Conservation (phyloP, 2,888 invertebrate genomes). For the Scaptomyza flava region DNA sequence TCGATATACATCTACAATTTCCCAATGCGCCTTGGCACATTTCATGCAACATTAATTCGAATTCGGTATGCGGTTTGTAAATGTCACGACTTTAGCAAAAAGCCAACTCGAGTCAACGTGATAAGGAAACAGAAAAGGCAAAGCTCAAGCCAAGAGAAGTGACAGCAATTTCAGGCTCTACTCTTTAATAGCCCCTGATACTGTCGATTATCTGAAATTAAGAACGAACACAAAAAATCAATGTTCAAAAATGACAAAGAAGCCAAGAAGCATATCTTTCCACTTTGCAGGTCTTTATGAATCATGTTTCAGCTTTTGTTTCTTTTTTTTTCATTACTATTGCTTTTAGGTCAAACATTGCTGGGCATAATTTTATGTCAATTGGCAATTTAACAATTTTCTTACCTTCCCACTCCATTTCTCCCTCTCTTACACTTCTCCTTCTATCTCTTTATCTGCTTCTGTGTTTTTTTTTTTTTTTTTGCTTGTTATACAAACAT, state of each 20-base stretch:
- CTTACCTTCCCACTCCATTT: background rate
- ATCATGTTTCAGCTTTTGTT: conserved; percentile 2
- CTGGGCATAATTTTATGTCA: conserved; percentile 58
- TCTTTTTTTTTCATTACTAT: conserved; percentile 15
- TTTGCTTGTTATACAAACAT: conserved; percentile 1
- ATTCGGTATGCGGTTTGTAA: conserved; percentile 16
- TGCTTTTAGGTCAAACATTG: conserved; percentile 31
- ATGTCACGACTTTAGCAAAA: conserved; percentile 3
- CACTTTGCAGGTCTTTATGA: background rate
- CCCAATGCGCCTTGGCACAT: conserved; percentile 25
- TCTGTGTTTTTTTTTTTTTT: too few species aligned
- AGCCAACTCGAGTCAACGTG: conserved; percentile 6
- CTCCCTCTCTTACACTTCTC: background rate
- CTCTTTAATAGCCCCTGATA: background rate
- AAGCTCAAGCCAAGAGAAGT: background rate
- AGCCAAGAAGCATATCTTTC: background rate
- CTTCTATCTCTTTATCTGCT: conserved; percentile 33
- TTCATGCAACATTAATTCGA: conserved; percentile 24
- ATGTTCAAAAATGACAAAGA: background rate
- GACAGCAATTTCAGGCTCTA: background rate
- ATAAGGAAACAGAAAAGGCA: background rate
- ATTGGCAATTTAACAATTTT: conserved; percentile 34
- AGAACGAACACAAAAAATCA: conserved; percentile 20
- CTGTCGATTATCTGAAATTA: conserved; percentile 30
- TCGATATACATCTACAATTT: conserved; percentile 5